Conservation (phyloP, 2,888 invertebrate genomes). For the Aporophyla nigra region DNA sequence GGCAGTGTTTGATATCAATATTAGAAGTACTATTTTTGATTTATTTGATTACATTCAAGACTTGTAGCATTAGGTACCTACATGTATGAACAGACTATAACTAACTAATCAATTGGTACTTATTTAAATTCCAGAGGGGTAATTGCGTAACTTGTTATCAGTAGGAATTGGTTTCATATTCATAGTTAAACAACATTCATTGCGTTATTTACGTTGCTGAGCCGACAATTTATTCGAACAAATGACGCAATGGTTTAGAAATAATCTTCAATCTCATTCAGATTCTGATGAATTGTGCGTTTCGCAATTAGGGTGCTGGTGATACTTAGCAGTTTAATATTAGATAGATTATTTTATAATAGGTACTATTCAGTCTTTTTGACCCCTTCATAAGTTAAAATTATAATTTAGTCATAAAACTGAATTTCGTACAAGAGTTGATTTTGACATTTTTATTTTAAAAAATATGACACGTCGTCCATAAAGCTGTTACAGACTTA, state of each 20-base stretch:
- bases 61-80: neutral
- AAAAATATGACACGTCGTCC: too few species aligned
- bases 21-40: conserved; percentile 23
- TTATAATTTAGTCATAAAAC: neutral
- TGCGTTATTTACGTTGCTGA: too few species aligned
- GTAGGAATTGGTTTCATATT: too few species aligned
- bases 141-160: too few species aligned
- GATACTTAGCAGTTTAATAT: neutral
- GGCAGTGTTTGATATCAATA: conserved; percentile 14
- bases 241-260: too few species aligned
- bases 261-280: too few species aligned
- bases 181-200: too few species aligned
- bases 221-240: too few species aligned
- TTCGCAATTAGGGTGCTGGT: too few species aligned
- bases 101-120: neutral
- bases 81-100: neutral
- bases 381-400: too few species aligned
- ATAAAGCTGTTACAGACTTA: neutral
- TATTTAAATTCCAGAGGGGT: neutral
- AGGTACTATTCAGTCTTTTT: neutral
- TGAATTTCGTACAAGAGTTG: neutral
- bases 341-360: neutral
- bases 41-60: conserved; percentile 10
- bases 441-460: neutral
- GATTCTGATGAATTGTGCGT: too few species aligned